These are phyloP conservation scores for Subacronicta megacephala DNA, from an alignment of 2,888 invertebrate genomes.

Conservation along the genomic window DNA sequence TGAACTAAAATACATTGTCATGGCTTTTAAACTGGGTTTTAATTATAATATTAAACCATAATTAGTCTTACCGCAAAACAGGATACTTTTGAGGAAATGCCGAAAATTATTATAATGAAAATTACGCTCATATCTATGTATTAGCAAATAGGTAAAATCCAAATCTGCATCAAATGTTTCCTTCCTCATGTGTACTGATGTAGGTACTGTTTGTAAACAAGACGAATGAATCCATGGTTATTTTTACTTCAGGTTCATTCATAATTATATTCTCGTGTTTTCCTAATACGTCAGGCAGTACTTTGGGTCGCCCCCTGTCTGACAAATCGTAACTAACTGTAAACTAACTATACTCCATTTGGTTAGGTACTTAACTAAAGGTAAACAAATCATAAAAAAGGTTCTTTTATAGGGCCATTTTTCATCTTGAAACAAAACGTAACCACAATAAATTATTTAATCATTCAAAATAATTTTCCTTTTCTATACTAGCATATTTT, in stretches of 20 bases:
- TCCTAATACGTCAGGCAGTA: not conserved
- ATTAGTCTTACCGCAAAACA: not conserved
- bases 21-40: conserved; percentile 1
- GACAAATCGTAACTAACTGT: too few species aligned
- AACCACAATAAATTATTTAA: too few species aligned
- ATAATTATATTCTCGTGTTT: not conserved
- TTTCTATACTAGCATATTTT: too few species aligned
- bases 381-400: too few species aligned
- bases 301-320: not conserved
- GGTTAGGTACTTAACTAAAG: too few species aligned
- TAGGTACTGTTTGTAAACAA: not conserved
- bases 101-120: not conserved
- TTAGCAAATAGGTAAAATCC: not conserved
- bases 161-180: not conserved
- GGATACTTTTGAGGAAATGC: not conserved
- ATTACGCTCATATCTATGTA: not conserved
- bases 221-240: not conserved
- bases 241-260: conserved; percentile 1
- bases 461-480: too few species aligned
- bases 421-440: too few species aligned
- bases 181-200: not conserved
- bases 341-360: not conserved
- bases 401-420: too few species aligned
- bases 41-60: not conserved
- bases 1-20: not conserved